Evolutionary conservation across 64 coral and sea anemone species (phyloP).

Genomic region (Trachythela sp.): DNA sequence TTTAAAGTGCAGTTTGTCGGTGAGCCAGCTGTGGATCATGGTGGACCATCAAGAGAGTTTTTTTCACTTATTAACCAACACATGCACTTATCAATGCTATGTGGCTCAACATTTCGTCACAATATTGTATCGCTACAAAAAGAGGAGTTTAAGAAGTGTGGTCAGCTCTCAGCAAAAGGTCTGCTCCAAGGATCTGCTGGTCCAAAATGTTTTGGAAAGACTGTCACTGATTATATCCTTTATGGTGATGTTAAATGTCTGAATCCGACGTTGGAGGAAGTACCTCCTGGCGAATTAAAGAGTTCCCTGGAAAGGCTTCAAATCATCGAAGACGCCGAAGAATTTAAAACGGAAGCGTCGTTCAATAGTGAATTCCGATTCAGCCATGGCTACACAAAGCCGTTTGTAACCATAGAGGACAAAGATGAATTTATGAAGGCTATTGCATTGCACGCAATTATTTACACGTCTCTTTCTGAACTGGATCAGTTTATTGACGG

Average conservation of each 20-base stretch:
- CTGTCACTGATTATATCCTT: background rate
- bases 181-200: background rate
- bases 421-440: background rate
- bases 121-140: too few species aligned
- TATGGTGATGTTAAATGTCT: background rate
- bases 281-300: background rate
- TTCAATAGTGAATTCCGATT: background rate
- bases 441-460: background rate
- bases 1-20: background rate
- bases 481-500: background rate
- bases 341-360: background rate
- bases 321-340: background rate
- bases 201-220: background rate
- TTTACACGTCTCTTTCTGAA: background rate
- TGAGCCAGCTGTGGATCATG: too few species aligned
- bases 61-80: background rate
- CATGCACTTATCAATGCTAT: background rate
- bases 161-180: background rate
- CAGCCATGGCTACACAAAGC: background rate
- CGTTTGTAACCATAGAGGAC: background rate
- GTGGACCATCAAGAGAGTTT: background rate
- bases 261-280: background rate
- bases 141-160: background rate
- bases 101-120: background rate
- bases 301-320: background rate